Evolutionary conservation across 2,888 invertebrate genomes (phyloP).

Genomic region (Xestia xanthographa): DNA sequence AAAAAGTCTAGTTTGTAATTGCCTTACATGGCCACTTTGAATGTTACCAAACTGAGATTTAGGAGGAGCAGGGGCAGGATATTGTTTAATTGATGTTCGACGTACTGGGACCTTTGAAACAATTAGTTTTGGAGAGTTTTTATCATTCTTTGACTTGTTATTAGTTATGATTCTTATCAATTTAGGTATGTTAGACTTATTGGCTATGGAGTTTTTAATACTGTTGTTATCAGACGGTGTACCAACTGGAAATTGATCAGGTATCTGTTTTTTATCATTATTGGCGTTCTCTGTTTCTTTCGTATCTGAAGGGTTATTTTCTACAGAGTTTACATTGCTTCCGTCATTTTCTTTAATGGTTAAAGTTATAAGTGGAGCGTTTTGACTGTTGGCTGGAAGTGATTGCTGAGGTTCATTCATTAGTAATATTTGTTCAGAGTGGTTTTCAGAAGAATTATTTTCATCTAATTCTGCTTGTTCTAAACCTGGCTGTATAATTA

Average conservation of each 20-base stretch:
- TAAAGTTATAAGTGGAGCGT: constrained; percentile 13
- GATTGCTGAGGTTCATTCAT: constrained; percentile 18
- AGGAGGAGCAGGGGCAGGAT: constrained; percentile 86
- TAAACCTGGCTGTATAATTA: constrained; percentile 23
- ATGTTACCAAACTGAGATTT: constrained; percentile 86
- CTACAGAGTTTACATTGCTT: constrained; percentile 7
- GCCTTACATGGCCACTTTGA: constrained; percentile 87
- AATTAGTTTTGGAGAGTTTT: constrained; percentile 79
- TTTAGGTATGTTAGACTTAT: constrained; percentile 87
- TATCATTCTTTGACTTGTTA: constrained; percentile 81
- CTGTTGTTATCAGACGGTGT: constrained; percentile 38
- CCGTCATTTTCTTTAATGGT: constrained; percentile 21
- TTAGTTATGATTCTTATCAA: constrained; percentile 78
- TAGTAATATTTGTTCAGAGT: constrained; percentile 23
- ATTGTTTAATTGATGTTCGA: constrained; percentile 82
- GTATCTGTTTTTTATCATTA: constrained; percentile 16
- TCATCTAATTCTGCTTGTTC: constrained; percentile 20
- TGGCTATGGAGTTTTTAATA: constrained; percentile 51
- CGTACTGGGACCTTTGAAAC: constrained; percentile 86
- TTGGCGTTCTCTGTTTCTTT: constrained; percentile 16
- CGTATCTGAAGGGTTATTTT: constrained; percentile 15
- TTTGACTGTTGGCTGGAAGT: constrained; percentile 16
- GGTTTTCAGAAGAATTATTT: constrained; percentile 12
- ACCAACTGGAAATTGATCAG: constrained; percentile 19
- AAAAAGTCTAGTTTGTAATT: constrained; percentile 86